Evolutionary conservation across 2,113 vertebrate genomes (phyloP).

Genomic region (Argyrosomus japonicus): DNA sequence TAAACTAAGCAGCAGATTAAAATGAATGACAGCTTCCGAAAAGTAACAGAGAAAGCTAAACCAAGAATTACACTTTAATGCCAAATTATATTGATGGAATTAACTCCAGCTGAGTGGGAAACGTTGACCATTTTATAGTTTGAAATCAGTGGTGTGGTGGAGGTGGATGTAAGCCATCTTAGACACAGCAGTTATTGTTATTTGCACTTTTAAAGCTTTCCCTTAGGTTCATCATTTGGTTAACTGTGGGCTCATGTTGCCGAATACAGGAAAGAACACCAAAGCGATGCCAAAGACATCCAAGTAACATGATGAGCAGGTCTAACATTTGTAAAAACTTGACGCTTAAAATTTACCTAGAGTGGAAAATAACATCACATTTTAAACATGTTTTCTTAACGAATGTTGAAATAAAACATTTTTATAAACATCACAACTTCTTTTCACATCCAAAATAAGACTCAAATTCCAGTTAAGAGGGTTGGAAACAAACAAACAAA

Average conservation of each 20-base stretch:
- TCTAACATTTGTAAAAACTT: slow-evolving; percentile 3
- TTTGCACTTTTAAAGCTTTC: slow-evolving; percentile 20
- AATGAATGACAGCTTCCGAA: slow-evolving; percentile 64
- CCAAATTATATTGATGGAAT: slow-evolving; percentile 54
- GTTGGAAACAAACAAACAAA: slow-evolving; percentile 5
- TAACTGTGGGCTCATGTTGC: slow-evolving; percentile 25
- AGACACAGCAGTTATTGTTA: slow-evolving; percentile 26
- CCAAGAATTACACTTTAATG: slow-evolving; percentile 58
- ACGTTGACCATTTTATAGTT: slow-evolving; percentile 23
- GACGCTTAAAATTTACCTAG: slow-evolving; percentile 27
- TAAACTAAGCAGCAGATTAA: slow-evolving; percentile 77
- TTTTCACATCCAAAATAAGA: slow-evolving; percentile 64
- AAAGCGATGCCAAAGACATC: slow-evolving; percentile 45
- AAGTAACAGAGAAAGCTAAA: slow-evolving; percentile 68
- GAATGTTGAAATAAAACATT: slow-evolving; percentile 55
- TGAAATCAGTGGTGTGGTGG: slow-evolving; percentile 16
- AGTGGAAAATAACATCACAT: slow-evolving; percentile 51
- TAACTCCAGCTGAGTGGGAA: slow-evolving; percentile 32
- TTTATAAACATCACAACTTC: slow-evolving; percentile 65
- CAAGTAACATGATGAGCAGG: slow-evolving; percentile 47
- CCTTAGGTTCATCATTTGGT: slow-evolving; percentile 34
- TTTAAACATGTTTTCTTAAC: slow-evolving; percentile 51
- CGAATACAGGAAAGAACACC: slow-evolving; percentile 55
- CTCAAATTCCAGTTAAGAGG: slow-evolving; percentile 66
- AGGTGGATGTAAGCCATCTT: slow-evolving; percentile 20